These are phyloP conservation scores for Danio jaintianensis DNA, from an alignment of 2,797 vertebrate species.

Conservation along the genomic window DNA sequence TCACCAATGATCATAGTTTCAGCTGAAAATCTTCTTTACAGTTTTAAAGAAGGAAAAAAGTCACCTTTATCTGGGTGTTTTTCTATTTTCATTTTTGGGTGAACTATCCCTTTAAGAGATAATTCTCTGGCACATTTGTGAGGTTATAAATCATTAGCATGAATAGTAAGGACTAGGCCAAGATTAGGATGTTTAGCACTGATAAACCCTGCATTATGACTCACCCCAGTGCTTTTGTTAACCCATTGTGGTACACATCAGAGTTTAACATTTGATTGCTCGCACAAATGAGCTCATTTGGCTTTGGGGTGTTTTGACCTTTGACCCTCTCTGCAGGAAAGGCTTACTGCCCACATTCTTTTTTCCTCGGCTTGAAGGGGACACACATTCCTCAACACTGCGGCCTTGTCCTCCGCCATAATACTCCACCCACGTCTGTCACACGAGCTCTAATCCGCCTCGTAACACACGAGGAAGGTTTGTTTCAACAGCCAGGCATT, in stretches of 20 bases:
- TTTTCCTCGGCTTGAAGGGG: constrained; percentile 58
- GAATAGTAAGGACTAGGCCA: background rate
- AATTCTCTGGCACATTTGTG: background rate
- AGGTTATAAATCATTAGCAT: background rate
- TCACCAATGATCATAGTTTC: no score
- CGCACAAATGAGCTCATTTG: constrained; percentile 33
- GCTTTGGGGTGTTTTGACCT: constrained; percentile 59
- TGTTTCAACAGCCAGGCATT: constrained; percentile 73
- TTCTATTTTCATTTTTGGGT: no score
- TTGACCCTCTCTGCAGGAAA: constrained; percentile 66
- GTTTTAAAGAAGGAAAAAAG: no score
- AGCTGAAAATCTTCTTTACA: no score
- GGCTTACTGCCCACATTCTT: constrained; percentile 65
- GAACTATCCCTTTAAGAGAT: background rate
- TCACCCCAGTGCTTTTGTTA: constrained; percentile 18
- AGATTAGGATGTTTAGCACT: background rate
- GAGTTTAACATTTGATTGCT: constrained; percentile 9
- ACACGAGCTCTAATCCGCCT: constrained; percentile 67
- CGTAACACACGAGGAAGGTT: constrained; percentile 72
- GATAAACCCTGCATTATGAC: constrained; percentile 8
- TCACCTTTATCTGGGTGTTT: no score
- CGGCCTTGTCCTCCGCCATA: constrained; percentile 46
- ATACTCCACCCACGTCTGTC: constrained; percentile 49
- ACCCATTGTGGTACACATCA: background rate
- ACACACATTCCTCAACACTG: constrained; percentile 62